A percentile compares a stretch with the other conserved stretches of the same genome.
Conservation (phyloP, 2,888 invertebrate genomes). For the Auanema sp. region DNA sequence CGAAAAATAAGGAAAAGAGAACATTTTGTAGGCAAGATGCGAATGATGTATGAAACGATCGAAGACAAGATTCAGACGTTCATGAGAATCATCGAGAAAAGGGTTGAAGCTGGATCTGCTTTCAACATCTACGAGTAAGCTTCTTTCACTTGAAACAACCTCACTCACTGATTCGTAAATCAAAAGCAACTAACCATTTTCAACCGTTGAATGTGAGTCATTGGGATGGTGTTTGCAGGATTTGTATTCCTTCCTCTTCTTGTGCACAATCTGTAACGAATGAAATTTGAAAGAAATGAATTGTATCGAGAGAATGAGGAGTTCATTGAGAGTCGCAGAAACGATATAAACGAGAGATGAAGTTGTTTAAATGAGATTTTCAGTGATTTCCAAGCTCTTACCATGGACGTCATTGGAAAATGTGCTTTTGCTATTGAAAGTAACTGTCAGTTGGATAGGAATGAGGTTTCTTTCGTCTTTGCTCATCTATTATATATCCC, state of each 20-base stretch:
- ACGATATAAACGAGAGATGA: neutral
- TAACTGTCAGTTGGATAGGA: slow-evolving; percentile 38
- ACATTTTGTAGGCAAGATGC: slow-evolving; percentile 36
- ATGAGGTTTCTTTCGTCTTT: slow-evolving; percentile 26
- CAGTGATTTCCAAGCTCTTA: slow-evolving; percentile 55
- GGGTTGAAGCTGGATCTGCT: slow-evolving; percentile 21
- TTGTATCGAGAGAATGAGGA: neutral
- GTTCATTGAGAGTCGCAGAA: neutral
- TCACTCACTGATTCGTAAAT: neutral
- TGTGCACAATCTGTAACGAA: neutral
- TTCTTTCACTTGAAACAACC: slow-evolving; percentile 8
- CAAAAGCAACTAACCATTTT: slow-evolving; percentile 13
- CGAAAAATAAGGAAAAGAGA: neutral
- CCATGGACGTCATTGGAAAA: slow-evolving; percentile 52
- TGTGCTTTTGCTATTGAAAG: slow-evolving; percentile 49
- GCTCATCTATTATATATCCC: neutral
- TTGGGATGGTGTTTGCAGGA: neutral
- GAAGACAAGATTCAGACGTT: slow-evolving; percentile 31
- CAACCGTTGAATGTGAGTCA: slow-evolving; percentile 1
- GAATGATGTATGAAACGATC: slow-evolving; percentile 35
- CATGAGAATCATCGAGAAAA: slow-evolving; percentile 33
- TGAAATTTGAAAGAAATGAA: neutral
- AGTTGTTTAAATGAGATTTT: slow-evolving; percentile 2
- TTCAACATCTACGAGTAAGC: slow-evolving; percentile 52
- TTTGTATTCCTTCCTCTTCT: neutral